phyloP scores from a whole-genome alignment of 30 jellyfish, hydroid and myxozoan genomes.

The Pelagia noctiluca region DNA sequence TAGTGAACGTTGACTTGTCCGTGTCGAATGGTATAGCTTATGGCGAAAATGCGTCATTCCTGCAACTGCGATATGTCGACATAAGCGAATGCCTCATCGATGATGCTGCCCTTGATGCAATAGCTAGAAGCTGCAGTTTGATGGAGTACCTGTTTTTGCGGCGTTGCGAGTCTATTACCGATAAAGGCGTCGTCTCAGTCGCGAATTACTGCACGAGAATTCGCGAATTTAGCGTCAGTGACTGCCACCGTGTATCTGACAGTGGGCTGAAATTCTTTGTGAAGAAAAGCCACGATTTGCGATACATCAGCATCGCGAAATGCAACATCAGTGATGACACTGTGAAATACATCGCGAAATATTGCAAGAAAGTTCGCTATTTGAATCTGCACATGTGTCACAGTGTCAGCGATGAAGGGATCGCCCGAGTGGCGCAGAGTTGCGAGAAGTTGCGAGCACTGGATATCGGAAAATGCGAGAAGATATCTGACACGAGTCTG shows the following conservation, averaged over 20 bases:
- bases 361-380: conserved; percentile 63
- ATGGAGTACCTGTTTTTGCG: conserved; percentile 81
- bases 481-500: conserved; percentile 70
- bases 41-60: conserved; percentile 82
- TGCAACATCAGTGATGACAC: conserved; percentile 79
- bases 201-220: conserved; percentile 76
- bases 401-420: conserved; percentile 76
- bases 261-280: conserved; percentile 67
- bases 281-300: conserved; percentile 70
- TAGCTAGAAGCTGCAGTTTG: conserved; percentile 73
- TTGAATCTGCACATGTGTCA: conserved; percentile 80
- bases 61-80: conserved; percentile 79
- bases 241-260: conserved; percentile 71
- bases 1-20: conserved; percentile 42
- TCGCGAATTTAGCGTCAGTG: conserved; percentile 84
- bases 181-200: conserved; percentile 68
- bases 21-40: conserved; percentile 50
- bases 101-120: conserved; percentile 60
- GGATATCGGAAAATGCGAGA: conserved; percentile 84
- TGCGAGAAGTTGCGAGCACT: conserved; percentile 75
- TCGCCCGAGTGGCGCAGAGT: conserved; percentile 65
- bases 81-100: conserved; percentile 77
- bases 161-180: conserved; percentile 79
- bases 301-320: conserved; percentile 86
- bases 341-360: conserved; percentile 62